Evolutionary conservation across 2,797 vertebrate genomes (phyloP).

Genomic region (Amblyopsis hoosieri): DNA sequence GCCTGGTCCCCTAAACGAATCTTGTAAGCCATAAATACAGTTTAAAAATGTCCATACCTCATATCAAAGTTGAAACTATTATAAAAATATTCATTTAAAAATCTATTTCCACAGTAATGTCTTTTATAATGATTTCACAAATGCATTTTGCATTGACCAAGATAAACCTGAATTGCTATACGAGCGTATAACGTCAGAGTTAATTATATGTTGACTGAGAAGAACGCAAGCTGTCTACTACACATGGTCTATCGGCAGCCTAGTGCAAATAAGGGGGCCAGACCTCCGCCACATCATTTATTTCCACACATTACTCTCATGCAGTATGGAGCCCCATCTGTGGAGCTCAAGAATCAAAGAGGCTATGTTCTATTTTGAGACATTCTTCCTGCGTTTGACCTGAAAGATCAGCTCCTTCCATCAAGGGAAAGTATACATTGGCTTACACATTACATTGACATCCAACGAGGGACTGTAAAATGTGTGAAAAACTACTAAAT

Average conservation of each 20-base stretch:
- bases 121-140: no score
- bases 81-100: no score
- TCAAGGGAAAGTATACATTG: conserved; percentile 16
- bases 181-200: no score
- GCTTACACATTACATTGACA: no score
- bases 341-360: conserved; percentile 29
- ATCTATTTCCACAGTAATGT: no score
- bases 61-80: no score
- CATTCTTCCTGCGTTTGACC: conserved; percentile 42
- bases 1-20: no score
- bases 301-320: conserved; percentile 37
- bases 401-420: conserved; percentile 34
- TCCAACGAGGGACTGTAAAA: conserved; percentile 23
- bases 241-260: conserved; percentile 8
- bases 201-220: no score
- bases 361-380: conserved; percentile 52
- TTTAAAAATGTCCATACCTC: no score
- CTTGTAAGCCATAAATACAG: no score
- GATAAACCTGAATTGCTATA: no score
- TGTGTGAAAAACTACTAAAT: conserved; percentile 55
- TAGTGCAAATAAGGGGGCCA: conserved; percentile 19
- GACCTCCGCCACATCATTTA: conserved; percentile 24
- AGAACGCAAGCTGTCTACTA: conserved; percentile 1
- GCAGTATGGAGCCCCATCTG: conserved; percentile 53
- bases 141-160: no score